Evolutionary conservation across 2,797 vertebrate genomes (phyloP).

Genomic region (Gymnothorax reevesii): DNA sequence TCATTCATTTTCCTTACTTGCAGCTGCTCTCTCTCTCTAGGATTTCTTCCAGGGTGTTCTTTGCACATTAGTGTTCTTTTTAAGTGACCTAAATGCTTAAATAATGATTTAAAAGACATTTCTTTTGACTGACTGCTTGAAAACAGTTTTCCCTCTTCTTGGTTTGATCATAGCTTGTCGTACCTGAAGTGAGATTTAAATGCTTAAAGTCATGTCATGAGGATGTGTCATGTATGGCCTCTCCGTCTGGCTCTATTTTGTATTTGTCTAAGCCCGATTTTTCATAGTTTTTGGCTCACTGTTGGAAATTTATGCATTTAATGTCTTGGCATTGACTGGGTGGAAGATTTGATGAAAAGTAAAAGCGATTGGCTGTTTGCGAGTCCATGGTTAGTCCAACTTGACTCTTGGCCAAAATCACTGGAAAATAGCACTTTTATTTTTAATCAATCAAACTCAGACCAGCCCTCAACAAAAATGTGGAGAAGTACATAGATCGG

Average conservation of each 20-base stretch:
- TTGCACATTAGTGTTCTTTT: too few relatives aligned
- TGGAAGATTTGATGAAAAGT: constrained; percentile 41
- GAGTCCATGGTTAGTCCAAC: constrained; percentile 48
- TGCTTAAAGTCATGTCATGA: constrained; percentile 32
- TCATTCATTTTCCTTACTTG: too few relatives aligned
- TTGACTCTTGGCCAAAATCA: constrained; percentile 32
- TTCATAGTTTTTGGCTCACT: constrained; percentile 47
- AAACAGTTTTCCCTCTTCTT: constrained; percentile 22
- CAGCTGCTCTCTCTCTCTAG: too few relatives aligned
- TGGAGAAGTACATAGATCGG: background rate
- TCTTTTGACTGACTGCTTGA: constrained; percentile 33
- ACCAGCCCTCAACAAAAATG: constrained; percentile 20
- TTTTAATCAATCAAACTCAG: constrained; percentile 28
- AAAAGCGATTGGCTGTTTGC: constrained; percentile 33
- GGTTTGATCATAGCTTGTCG: constrained; percentile 41
- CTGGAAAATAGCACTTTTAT: constrained; percentile 23
- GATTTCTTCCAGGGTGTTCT: too few relatives aligned
- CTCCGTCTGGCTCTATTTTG: constrained; percentile 34
- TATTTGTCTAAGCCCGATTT: constrained; percentile 45
- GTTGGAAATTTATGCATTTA: constrained; percentile 32
- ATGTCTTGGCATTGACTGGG: constrained; percentile 46
- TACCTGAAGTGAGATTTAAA: constrained; percentile 36
- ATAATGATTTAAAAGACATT: too few relatives aligned
- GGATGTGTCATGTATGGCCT: constrained; percentile 42
- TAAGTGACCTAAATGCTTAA: too few relatives aligned